A percentile compares a stretch with the other conserved stretches of the same genome.
Conservation (phyloP, 1,140 invertebrate species). For the Panagrolaimus sp. region DNA sequence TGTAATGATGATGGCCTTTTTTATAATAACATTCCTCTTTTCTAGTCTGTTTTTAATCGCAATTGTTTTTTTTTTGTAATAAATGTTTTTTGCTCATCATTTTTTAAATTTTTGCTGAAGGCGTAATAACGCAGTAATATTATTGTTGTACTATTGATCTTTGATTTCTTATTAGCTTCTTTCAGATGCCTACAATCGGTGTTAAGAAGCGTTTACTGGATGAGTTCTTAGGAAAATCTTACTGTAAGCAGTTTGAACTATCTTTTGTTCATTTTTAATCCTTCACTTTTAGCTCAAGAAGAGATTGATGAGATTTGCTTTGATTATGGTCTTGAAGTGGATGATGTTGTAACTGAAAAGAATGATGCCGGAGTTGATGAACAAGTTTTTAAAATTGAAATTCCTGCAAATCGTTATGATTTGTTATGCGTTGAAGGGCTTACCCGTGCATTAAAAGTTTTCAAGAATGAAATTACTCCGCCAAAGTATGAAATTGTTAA, state of each 20-base stretch:
- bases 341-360: conserved; percentile 83
- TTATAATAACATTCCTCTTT: conserved; percentile 7
- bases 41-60: conserved; percentile 7
- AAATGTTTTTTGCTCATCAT: not conserved
- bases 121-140: conserved; percentile 12
- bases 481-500: conserved; percentile 48
- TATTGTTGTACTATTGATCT: not conserved
- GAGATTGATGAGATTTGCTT: conserved; percentile 94
- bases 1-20: conserved; percentile 6
- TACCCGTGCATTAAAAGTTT: conserved; percentile 75
- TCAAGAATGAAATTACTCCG: conserved; percentile 63
- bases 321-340: conserved; percentile 90
- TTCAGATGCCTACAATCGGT: conserved; percentile 52
- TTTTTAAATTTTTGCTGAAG: conserved; percentile 10
- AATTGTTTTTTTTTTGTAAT: conserved; percentile 11
- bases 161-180: not conserved
- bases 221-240: conserved; percentile 27
- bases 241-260: conserved; percentile 27
- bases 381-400: conserved; percentile 91
- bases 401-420: conserved; percentile 97
- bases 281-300: conserved; percentile 75
- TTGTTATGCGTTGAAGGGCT: conserved; percentile 90
- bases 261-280: conserved; percentile 10
- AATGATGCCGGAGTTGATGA: conserved; percentile 78
- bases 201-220: conserved; percentile 56